These are phyloP conservation scores for Colostygia pectinataria DNA, from an alignment of 2,888 invertebrate genomes.

Conservation along the genomic window DNA sequence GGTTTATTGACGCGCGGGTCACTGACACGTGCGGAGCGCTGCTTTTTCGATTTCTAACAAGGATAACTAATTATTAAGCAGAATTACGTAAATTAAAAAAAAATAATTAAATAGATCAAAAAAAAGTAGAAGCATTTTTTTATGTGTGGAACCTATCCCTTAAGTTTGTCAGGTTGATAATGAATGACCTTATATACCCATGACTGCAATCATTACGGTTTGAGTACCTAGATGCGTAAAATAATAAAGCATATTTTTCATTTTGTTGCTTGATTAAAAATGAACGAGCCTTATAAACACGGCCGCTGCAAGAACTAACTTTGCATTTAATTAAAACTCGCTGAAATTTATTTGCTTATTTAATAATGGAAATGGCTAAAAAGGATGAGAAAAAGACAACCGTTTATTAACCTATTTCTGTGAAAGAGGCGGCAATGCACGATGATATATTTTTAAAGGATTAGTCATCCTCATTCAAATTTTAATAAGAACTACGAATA, in stretches of 20 bases:
- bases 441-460: neutral
- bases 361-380: slow-evolving; percentile 60
- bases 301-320: slow-evolving; percentile 42
- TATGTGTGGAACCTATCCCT: no score
- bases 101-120: no score
- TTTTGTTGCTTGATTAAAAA: slow-evolving; percentile 25
- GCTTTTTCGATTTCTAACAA: no score
- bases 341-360: slow-evolving; percentile 60
- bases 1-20: no score
- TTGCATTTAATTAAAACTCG: slow-evolving; percentile 51
- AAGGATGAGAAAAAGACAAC: slow-evolving; percentile 66
- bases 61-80: no score
- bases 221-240: neutral
- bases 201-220: neutral
- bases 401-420: slow-evolving; percentile 69
- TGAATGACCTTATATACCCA: no score
- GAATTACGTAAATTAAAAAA: no score
- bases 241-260: neutral
- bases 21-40: no score
- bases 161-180: no score
- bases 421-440: slow-evolving; percentile 54
- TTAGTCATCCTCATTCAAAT: neutral
- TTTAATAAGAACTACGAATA: no score
- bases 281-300: slow-evolving; percentile 11
- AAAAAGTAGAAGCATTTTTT: no score